These are phyloP conservation scores for Heteromormyrus szaboi DNA, from an alignment of 2,797 vertebrate genomes.

Conservation along the genomic window DNA sequence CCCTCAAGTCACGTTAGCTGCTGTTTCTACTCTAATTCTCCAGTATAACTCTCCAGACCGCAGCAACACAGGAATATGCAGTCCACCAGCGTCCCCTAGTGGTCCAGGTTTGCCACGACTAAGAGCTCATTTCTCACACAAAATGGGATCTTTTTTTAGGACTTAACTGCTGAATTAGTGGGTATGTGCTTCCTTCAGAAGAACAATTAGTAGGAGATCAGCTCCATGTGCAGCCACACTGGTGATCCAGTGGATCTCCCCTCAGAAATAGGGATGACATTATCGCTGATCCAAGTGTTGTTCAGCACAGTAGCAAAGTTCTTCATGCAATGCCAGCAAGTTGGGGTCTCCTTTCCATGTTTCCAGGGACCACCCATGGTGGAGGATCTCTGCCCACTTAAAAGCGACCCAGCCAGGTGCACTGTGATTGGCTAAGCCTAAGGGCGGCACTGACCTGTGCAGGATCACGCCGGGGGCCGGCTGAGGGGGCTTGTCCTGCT, in stretches of 20 bases:
- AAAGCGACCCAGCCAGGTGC: neutral
- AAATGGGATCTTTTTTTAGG: neutral
- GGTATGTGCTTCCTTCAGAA: neutral
- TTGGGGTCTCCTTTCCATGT: neutral
- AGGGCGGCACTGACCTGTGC: conserved; percentile 72
- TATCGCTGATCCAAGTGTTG: neutral
- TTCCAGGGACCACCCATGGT: neutral
- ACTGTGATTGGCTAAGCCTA: neutral
- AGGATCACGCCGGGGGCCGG: conserved; percentile 85
- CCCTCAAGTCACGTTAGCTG: neutral
- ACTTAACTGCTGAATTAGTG: conserved; percentile 1
- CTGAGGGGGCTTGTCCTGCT: conserved; percentile 83
- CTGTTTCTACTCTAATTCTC: neutral
- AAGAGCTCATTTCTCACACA: neutral
- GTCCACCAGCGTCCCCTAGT: neutral
- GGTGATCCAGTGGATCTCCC: neutral
- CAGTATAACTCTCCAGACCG: neutral
- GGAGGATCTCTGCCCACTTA: neutral
- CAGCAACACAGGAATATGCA: neutral
- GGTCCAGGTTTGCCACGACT: neutral
- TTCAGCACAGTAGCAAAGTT: neutral
- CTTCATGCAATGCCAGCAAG: neutral
- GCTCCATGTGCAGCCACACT: neutral
- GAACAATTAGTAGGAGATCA: neutral
- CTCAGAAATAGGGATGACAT: neutral